phyloP scores from a whole-genome alignment of 2,888 invertebrate species.

The Harpalus rufipes region DNA sequence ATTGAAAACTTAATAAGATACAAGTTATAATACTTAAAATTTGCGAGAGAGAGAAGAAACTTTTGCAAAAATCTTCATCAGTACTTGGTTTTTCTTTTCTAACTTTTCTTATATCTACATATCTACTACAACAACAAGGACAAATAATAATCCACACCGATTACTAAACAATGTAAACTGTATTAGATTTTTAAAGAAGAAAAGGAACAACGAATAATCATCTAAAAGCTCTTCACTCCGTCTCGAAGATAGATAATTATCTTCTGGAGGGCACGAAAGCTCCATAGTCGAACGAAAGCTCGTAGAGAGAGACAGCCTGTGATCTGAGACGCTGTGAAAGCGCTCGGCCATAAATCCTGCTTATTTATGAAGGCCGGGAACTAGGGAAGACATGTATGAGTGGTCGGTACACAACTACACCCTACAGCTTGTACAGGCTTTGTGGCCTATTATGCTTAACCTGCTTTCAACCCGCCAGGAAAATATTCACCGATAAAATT shows the following conservation, averaged over 20 bases:
- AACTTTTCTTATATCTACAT: no score
- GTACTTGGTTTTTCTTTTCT: no score
- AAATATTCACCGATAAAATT: conserved; percentile 17
- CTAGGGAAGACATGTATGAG: conserved; percentile 73
- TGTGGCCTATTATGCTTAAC: conserved; percentile 20
- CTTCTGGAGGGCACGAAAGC: conserved; percentile 9
- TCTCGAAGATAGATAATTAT: not conserved
- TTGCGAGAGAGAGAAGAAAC: no score
- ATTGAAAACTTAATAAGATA: no score
- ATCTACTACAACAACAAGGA: no score
- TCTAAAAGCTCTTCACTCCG: no score
- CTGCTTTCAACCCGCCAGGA: conserved; percentile 19
- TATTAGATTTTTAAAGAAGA: no score
- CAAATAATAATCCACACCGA: no score
- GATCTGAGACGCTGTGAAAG: conserved; percentile 67
- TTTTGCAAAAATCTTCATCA: no score
- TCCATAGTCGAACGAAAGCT: not conserved
- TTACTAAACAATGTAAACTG: no score
- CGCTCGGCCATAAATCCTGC: conserved; percentile 76
- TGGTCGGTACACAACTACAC: conserved; percentile 70
- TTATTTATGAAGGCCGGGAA: conserved; percentile 76
- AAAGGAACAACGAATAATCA: no score
- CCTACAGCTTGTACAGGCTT: conserved; percentile 18
- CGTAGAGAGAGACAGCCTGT: conserved; percentile 40
- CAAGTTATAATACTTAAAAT: no score